These are phyloP conservation scores for Chaetorhynchus papuensis DNA, from an alignment of 2,113 vertebrate species.

Conservation along the genomic window DNA sequence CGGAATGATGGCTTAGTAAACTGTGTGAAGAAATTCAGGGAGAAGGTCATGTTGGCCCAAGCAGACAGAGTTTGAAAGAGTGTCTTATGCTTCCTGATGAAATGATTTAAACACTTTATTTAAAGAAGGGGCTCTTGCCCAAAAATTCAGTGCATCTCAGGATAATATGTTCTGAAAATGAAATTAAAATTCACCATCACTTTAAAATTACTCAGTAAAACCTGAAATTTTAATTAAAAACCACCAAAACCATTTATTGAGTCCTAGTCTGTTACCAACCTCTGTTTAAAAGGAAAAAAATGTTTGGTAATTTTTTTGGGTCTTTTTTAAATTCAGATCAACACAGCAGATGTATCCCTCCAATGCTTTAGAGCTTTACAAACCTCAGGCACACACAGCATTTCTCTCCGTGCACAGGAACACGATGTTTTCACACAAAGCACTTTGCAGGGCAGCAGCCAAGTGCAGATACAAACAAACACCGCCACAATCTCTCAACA, in stretches of 20 bases:
- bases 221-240: neutral
- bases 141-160: neutral
- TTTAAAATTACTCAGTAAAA: neutral
- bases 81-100: neutral
- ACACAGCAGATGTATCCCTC: neutral
- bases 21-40: neutral
- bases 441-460: neutral
- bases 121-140: neutral
- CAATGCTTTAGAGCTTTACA: neutral
- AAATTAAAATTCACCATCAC: neutral
- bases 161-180: neutral
- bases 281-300: neutral
- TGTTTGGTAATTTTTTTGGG: neutral
- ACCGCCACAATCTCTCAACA: neutral
- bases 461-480: neutral
- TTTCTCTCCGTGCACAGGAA: neutral
- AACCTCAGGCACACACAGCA: neutral
- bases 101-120: neutral
- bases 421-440: neutral
- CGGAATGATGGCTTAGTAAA: neutral
- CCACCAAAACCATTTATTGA: neutral
- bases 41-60: neutral
- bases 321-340: neutral
- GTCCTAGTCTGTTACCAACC: neutral
- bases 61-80: neutral